phyloP scores from a whole-genome alignment of 2,888 invertebrate genomes.

The Hemithea aestivaria region DNA sequence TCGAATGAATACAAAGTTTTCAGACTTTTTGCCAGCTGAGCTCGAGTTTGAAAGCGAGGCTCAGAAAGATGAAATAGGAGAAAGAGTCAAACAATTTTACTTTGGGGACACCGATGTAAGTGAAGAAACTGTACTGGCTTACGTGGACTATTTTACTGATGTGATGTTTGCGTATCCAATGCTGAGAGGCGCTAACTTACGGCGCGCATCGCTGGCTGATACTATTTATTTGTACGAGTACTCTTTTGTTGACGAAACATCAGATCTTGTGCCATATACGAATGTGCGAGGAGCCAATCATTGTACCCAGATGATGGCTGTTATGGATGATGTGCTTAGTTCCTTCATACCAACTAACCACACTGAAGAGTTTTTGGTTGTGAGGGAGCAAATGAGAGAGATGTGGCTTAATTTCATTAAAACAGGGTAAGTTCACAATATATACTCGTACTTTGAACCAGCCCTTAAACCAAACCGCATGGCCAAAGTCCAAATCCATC shows the following conservation, averaged over 20 bases:
- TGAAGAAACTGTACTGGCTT: conserved; percentile 31
- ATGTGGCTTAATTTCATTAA: conserved; percentile 46
- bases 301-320: conserved; percentile 33
- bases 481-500: too few species aligned
- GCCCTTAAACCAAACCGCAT: too few species aligned
- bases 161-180: conserved; percentile 31
- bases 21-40: conserved; percentile 49
- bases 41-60: conserved; percentile 34
- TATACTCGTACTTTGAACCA: too few species aligned
- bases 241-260: conserved; percentile 32
- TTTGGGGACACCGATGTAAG: conserved; percentile 34
- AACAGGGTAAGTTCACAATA: conserved; percentile 36
- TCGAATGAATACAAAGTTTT: conserved; percentile 49
- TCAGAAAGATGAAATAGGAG: conserved; percentile 35
- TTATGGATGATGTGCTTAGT: conserved; percentile 33
- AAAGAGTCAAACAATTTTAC: conserved; percentile 38
- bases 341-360: too few species aligned
- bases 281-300: conserved; percentile 36
- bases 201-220: conserved; percentile 32
- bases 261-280: conserved; percentile 26
- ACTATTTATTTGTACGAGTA: conserved; percentile 42
- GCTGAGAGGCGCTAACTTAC: conserved; percentile 30
- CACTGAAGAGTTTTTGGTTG: conserved; percentile 24
- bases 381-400: conserved; percentile 30
- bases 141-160: conserved; percentile 41